Evolutionary conservation across 2,888 invertebrate species (phyloP).

Genomic region (Geotrupes spiniger): DNA sequence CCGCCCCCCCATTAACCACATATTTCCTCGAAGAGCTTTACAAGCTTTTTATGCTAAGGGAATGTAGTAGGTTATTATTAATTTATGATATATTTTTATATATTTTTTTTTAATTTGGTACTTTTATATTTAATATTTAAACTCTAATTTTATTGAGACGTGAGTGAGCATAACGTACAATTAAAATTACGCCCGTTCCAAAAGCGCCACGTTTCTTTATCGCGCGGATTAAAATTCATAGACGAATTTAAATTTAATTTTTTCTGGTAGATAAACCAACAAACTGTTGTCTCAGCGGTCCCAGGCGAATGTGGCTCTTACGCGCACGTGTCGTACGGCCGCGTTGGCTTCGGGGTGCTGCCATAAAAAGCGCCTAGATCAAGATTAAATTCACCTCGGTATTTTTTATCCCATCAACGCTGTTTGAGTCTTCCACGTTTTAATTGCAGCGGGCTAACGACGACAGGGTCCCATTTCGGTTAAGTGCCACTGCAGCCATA

Average conservation of each 20-base stretch:
- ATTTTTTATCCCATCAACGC: slow-evolving; percentile 14
- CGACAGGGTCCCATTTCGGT: slow-evolving; percentile 11
- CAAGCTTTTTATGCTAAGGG: too few relatives aligned
- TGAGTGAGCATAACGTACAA: too few relatives aligned
- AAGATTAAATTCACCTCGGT: slow-evolving; percentile 17
- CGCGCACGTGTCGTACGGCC: not conserved
- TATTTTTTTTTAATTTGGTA: too few relatives aligned
- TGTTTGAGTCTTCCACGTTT: slow-evolving; percentile 4
- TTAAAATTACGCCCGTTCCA: too few relatives aligned
- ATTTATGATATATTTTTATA: too few relatives aligned
- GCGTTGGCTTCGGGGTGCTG: not conserved
- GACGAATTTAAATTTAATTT: not conserved
- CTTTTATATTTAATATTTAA: too few relatives aligned
- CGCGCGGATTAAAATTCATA: not conserved
- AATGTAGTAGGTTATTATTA: too few relatives aligned
- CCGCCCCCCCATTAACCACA: too few relatives aligned
- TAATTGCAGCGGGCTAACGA: slow-evolving; percentile 3
- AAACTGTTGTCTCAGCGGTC: not conserved
- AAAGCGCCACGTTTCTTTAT: too few relatives aligned
- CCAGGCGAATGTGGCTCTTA: not conserved
- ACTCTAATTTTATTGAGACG: too few relatives aligned
- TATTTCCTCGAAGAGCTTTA: too few relatives aligned
- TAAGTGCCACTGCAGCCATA: slow-evolving; percentile 12
- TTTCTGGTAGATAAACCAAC: slow-evolving; percentile 7
- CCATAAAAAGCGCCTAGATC: slow-evolving; percentile 13